Evolutionary conservation across 1,140 invertebrate genomes (phyloP), one percentile per base, ranked within the genome.

Genomic region (Camponotus pennsylvanicus): DNA sequence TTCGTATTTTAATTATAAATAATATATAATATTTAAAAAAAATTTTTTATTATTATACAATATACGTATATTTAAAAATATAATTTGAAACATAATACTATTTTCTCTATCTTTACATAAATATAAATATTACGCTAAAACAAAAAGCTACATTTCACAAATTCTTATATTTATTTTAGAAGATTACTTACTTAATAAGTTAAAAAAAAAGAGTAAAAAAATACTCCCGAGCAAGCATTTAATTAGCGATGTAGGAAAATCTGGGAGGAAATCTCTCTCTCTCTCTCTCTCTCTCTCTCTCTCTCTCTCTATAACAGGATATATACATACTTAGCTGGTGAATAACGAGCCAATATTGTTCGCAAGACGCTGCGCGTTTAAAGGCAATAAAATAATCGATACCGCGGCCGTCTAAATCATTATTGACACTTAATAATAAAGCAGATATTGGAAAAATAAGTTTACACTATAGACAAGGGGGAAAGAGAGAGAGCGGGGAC

Each of bases 321-420:
- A 18, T 52, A 13, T 69, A 32, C 37, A 13, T 67, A 69, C 40
- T 52, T 55, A 69, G 13, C 8, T 21, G 42, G 8, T 83, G 57
- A 83, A 75, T 59, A 80, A 80, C 79, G 55, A 61, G 40, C 55
- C 73, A 63, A 83, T 83, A 83, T 83, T 61, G 69, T 11, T 83
- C 79, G 79, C 69, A 73, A 83, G 69, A 27, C 15, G 40, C 55
- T 61, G 55, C 67, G 55, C 79, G 69, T 83, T 73, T 83, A 83
- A 59, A 37, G 40, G 69, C 42, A 83, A 83, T 83, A 83, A 83
- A 83, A 83, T 83, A 75, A 83, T 75, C 57, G 79, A 82, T 82
- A 73, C 9, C 40, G 69, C 69, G 42, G 45, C 40, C 55, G 40
- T 45, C 55, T 83, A 83, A 61, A 75, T 73, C 40, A 75, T 75